Evolutionary conservation across 2,888 invertebrate species (phyloP).

Genomic region (Pecten maximus): DNA sequence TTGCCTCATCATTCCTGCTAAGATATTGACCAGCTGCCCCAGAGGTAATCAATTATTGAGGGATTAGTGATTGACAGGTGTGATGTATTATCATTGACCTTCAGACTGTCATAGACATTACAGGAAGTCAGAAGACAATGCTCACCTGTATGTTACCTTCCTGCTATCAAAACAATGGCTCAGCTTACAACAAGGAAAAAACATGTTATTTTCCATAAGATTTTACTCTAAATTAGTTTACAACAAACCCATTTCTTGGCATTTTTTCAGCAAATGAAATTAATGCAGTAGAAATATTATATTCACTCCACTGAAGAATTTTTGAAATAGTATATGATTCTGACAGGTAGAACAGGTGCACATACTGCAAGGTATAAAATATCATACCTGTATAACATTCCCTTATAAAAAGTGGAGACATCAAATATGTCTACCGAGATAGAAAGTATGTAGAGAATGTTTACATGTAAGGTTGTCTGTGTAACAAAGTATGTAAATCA

Average conservation of each 20-base stretch:
- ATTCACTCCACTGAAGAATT: no score
- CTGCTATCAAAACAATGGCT: neutral
- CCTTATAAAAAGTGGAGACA: neutral
- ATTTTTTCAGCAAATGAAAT: neutral
- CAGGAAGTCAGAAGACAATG: neutral
- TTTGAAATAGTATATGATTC: no score
- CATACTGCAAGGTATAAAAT: no score
- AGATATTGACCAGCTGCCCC: neutral
- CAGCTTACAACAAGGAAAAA: no score
- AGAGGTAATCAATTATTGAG: neutral
- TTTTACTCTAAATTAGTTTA: no score
- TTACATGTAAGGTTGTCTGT: neutral
- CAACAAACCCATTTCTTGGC: neutral
- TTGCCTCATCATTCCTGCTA: neutral
- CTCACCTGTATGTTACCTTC: neutral
- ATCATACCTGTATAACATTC: neutral
- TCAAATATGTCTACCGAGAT: neutral
- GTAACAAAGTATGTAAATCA: neutral
- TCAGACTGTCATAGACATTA: neutral
- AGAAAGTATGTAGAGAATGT: neutral
- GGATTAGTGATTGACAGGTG: conserved; percentile 26
- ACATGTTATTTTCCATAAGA: no score
- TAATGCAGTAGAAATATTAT: no score
- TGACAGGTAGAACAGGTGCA: no score
- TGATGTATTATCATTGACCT: neutral